Base-by-base conservation (phyloP, 2,797 vertebrate species). In the Hoplostethus atlanticus region DNA sequence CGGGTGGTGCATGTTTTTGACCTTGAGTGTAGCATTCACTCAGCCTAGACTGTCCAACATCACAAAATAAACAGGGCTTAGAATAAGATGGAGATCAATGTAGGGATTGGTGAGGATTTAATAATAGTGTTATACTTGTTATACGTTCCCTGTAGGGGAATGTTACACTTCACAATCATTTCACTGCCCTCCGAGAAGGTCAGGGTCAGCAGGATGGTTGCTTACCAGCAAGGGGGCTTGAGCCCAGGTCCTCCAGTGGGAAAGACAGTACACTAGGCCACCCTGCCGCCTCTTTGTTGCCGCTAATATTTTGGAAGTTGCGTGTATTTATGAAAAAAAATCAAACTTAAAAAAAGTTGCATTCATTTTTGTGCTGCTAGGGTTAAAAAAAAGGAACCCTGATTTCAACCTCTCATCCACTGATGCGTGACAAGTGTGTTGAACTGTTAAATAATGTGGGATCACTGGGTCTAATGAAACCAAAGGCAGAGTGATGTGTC, bases 381-480 rank as follows among this genome's bases (percentile, higher is more conserved):
- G 6, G 57, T 73, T 75, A 52, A 56, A 75, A 56, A 75, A 64
- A 60, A 44, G 44, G 12, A 76, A 71, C 15, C 17, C 34, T 53
- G 59, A 76, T 72, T 72, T 81, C 8, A 57, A 8, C 56, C 13
- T 70, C 34, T 53, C 69, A 28, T 55, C 64, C n/a, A 28, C 7
- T 63, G 71, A 63, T 63, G 68, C 28, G 12, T 75, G 73, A 81
- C 72, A 70, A 28, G 68, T 77, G 69, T 80, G 55, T 80, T 80
- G 74, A 87, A 69, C 44, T 84, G 57, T 78, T 74, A 58, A 78
- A 77, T 76, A 82, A 89, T 83, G 52, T 62, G 60, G 31, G 55
- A 90, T 90, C 87, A 89, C 52, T 82, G 78, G 79, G 58, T 83
- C 69, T 83, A 83, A 84, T 85, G 71, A 88, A 89, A 82, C 73